Base-by-base conservation (phyloP, 2,888 invertebrate genomes). In the Erebia epiphron region DNA sequence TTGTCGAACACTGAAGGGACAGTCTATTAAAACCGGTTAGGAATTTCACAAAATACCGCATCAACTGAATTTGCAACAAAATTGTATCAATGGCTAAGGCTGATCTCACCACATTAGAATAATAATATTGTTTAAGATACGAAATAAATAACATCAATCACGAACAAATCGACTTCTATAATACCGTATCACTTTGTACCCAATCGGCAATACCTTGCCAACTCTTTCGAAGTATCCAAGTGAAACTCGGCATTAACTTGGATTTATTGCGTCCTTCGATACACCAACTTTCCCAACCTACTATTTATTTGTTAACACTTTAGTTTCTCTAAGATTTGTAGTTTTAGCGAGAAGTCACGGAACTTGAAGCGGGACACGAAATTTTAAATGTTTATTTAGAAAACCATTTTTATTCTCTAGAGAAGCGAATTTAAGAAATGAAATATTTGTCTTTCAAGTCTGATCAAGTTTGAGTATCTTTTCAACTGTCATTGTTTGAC, bases 181-280 rank as follows among this genome's bases (percentile, higher is more conserved):
- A 66, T 71, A 72, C 75, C 70, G 69, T 73, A 72, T 72, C 71
- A 69, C 60, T 74, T 70, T 74, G 70, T 75, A 73, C 68, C 69
- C 75, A 71, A 73, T 76, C 70, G 72, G 67, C 69, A 73, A 71
- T 75, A 75, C 72, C 73, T 76, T 68, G 60, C 67, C 68, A 75
- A 75, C 73, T 75, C 74, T 76, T 78, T 77, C 73, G 72, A 76
- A 72, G 70, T 76, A 75, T 78, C 78, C 71, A 68, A 71, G 67
- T 71, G 70, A 79, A 78, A 77, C 75, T 72, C 67, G 68, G 78
- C 78, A 76, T 80, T 81, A 78, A 79, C 75, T 77, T 65, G 77
- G 77, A 82, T 82, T 82, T 82, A 81, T 80, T 77, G 76, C 78
- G 69, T 75, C 73, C 74, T 71, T 73, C 74, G 77, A 76, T 75